Evolutionary conservation across 1,140 invertebrate species (phyloP).

Genomic region (Eumeta japonica): DNA sequence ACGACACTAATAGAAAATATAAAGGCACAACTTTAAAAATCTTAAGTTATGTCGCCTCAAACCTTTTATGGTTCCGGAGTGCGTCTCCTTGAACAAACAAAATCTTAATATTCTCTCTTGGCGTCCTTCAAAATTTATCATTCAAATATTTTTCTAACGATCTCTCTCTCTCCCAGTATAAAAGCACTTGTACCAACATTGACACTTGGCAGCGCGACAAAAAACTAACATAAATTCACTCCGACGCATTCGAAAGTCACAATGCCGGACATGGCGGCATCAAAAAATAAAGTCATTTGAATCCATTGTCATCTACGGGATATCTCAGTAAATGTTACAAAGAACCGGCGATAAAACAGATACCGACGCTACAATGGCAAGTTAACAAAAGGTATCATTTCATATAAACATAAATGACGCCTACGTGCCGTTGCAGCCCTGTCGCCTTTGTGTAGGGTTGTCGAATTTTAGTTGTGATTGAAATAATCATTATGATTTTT

Average conservation of each 20-base stretch:
- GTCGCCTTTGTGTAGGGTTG: not conserved
- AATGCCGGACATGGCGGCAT: conserved; percentile 30
- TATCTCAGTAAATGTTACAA: conserved; percentile 32
- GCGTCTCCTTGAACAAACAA: too few relatives aligned
- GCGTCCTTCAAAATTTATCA: conserved; percentile 11
- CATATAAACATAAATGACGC: conserved; percentile 23
- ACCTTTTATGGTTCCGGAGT: too few relatives aligned
- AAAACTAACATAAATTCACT: conserved; percentile 35
- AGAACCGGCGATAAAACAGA: conserved; percentile 44
- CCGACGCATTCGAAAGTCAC: conserved; percentile 21
- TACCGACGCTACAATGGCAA: conserved; percentile 35
- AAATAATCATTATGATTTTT: not conserved
- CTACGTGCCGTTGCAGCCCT: too few relatives aligned
- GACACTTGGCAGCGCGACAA: conserved; percentile 5
- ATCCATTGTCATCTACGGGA: conserved; percentile 44
- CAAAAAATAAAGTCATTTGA: conserved; percentile 49
- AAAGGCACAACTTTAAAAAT: too few relatives aligned
- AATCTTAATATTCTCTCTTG: not conserved
- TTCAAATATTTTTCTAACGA: conserved; percentile 21
- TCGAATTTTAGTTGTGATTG: not conserved
- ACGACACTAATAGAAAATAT: too few relatives aligned
- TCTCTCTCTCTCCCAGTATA: conserved; percentile 13
- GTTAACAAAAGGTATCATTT: conserved; percentile 45
- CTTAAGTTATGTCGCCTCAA: too few relatives aligned
- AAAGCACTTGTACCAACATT: conserved; percentile 30